A percentile compares a stretch with the other conserved stretches of the same genome.
phyloP scores from a whole-genome alignment of 1,140 invertebrate species.

The Oryzaephilus surinamensis region DNA sequence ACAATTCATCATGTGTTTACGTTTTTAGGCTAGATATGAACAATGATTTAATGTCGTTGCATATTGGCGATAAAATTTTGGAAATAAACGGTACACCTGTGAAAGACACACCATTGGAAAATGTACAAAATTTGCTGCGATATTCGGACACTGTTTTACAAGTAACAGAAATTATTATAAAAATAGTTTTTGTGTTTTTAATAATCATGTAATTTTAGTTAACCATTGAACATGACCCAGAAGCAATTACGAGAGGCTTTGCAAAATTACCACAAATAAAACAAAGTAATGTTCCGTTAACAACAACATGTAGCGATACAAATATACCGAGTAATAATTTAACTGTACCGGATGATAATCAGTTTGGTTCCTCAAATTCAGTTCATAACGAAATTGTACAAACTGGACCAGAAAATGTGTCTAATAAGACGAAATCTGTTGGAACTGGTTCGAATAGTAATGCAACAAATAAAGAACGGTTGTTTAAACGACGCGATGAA shows the following conservation, averaged over 20 bases:
- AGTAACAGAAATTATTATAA: slow-evolving; percentile 36
- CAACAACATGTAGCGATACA: slow-evolving; percentile 32
- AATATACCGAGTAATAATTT: slow-evolving; percentile 30
- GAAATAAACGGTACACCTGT: slow-evolving; percentile 87
- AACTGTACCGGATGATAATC: slow-evolving; percentile 15
- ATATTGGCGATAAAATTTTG: slow-evolving; percentile 81
- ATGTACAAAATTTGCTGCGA: slow-evolving; percentile 63
- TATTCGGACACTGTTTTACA: slow-evolving; percentile 64
- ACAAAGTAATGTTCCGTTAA: slow-evolving; percentile 35
- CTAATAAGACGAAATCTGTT: too few species aligned
- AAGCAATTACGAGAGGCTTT: slow-evolving; percentile 24
- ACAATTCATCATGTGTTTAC: neutral
- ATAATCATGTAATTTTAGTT: slow-evolving; percentile 39
- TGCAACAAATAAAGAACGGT: slow-evolving; percentile 43
- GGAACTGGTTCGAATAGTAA: neutral
- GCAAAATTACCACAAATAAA: slow-evolving; percentile 28
- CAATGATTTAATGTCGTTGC: slow-evolving; percentile 69
- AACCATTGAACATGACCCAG: slow-evolving; percentile 82
- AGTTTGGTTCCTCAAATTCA: slow-evolving; percentile 17
- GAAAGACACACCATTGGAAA: slow-evolving; percentile 63
- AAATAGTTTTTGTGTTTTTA: neutral
- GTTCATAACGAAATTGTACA: slow-evolving; percentile 1
- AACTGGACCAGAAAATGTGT: too few species aligned
- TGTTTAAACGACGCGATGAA: slow-evolving; percentile 60
- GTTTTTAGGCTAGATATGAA: slow-evolving; percentile 63